These are phyloP conservation scores for Agrilus planipennis DNA, from an alignment of 1,140 invertebrate species.

Conservation along the genomic window DNA sequence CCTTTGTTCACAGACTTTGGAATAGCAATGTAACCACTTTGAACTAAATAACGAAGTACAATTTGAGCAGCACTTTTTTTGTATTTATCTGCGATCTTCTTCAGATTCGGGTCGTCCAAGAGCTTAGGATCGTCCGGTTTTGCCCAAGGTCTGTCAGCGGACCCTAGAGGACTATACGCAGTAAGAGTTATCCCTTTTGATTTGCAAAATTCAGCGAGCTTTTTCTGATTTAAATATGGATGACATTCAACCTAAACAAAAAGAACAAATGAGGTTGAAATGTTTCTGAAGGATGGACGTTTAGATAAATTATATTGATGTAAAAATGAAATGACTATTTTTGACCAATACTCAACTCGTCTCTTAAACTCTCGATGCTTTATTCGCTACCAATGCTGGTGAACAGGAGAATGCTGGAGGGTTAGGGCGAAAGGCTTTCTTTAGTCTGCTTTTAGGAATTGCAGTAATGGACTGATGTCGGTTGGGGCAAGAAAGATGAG, in stretches of 20 bases:
- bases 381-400: too few species aligned
- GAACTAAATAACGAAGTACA: conserved; percentile 47
- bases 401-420: too few species aligned
- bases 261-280: too few species aligned
- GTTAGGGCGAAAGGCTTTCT: too few species aligned
- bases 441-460: too few species aligned
- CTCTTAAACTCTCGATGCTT: too few species aligned
- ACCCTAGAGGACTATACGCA: conserved; percentile 73
- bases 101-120: conserved; percentile 49
- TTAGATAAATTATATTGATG: conserved; percentile 58
- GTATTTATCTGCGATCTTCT: conserved; percentile 50
- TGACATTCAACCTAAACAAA: conserved; percentile 58
- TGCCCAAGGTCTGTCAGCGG: conserved; percentile 52
- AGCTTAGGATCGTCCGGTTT: conserved; percentile 44
- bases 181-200: conserved; percentile 54
- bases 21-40: conserved; percentile 37
- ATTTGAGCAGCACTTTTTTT: conserved; percentile 56
- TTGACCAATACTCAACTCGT: too few species aligned
- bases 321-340: too few species aligned
- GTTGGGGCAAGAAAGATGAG: too few species aligned
- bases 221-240: conserved; percentile 68
- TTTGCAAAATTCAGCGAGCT: conserved; percentile 61
- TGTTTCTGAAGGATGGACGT: too few species aligned
- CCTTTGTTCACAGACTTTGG: conserved; percentile 52
- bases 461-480: too few species aligned